phyloP scores from a whole-genome alignment of 2,113 vertebrate genomes.

The Nibea coibor region DNA sequence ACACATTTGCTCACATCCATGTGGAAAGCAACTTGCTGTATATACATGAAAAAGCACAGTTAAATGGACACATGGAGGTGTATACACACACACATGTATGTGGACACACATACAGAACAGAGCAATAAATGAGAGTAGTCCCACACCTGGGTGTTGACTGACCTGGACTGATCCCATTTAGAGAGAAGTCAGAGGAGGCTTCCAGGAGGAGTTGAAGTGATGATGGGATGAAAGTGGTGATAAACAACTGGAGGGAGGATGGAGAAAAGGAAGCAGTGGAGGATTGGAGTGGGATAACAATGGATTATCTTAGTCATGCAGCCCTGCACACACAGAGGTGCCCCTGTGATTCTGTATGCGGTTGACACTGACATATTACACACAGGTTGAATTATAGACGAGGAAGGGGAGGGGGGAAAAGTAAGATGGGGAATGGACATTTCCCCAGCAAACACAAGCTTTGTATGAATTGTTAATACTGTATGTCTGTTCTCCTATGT shows the following conservation, averaged over 20 bases:
- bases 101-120: conserved; percentile 26
- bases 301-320: conserved; percentile 54
- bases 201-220: conserved; percentile 69
- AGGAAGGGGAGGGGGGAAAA: neutral
- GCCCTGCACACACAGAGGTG: conserved; percentile 30
- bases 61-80: conserved; percentile 10
- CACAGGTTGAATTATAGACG: conserved; percentile 14
- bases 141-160: conserved; percentile 74
- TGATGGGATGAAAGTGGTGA: conserved; percentile 75
- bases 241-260: conserved; percentile 74
- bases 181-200: conserved; percentile 70
- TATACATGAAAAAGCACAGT: neutral
- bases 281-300: conserved; percentile 51
- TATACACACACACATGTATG: neutral
- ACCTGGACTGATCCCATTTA: conserved; percentile 80
- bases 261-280: conserved; percentile 57
- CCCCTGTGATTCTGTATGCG: conserved; percentile 6
- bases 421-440: neutral
- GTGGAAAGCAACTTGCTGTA: neutral
- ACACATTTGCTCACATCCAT: neutral
- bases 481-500: neutral
- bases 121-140: conserved; percentile 45
- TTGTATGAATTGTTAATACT: neutral
- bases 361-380: conserved; percentile 42
- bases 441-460: conserved; percentile 1